These are phyloP conservation scores for Numida meleagris DNA, from an alignment of 2,113 vertebrate genomes.

Conservation along the genomic window DNA sequence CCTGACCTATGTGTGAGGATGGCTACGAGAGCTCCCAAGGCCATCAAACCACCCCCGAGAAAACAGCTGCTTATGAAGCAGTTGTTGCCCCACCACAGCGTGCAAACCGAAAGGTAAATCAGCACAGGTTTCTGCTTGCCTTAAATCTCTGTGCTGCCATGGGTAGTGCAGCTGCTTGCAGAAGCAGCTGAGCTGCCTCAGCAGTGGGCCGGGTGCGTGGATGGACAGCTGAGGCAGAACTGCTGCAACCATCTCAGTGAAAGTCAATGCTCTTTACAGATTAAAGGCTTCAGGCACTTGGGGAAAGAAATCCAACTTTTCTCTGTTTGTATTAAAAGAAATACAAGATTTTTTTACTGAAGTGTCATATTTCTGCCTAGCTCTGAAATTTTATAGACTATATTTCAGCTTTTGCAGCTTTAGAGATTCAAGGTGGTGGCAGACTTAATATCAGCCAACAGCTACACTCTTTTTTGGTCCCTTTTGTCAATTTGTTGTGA, in stretches of 20 bases:
- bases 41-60: neutral
- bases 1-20: accelerated
- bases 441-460: neutral
- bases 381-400: neutral
- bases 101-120: neutral
- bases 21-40: neutral
- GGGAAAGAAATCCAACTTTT: neutral
- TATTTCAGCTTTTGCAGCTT: neutral
- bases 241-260: neutral
- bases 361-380: neutral
- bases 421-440: neutral
- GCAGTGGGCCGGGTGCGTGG: accelerated
- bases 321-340: neutral
- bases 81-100: accelerated
- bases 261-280: neutral
- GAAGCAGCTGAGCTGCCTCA: neutral
- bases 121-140: accelerated
- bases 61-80: neutral
- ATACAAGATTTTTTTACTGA: neutral
- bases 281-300: neutral
- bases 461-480: neutral
- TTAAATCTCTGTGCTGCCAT: neutral
- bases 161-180: neutral
- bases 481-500: neutral
- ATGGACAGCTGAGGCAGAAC: neutral